Conservation (phyloP, 2,113 vertebrate species). For the Chaetorhynchus papuensis region DNA sequence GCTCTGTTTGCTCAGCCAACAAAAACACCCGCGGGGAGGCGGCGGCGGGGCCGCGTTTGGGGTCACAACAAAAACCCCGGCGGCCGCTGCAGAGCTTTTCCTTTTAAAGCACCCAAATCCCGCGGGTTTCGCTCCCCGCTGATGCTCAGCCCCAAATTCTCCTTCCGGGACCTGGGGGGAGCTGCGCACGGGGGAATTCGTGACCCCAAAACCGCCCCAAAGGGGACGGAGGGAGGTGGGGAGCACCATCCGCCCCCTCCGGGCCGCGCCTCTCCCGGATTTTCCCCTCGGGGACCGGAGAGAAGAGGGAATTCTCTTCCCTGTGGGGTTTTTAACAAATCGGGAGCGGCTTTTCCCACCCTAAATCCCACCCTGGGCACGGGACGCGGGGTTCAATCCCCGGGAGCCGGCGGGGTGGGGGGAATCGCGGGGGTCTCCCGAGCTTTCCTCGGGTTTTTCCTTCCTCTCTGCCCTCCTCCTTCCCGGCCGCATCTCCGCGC, state of each 20-base stretch:
- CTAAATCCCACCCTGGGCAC: not conserved
- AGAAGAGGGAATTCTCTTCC: not conserved
- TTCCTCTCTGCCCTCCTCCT: not conserved
- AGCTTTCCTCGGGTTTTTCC: not conserved
- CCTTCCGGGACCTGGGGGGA: not conserved
- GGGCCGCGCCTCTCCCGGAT: not conserved
- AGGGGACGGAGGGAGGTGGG: not conserved
- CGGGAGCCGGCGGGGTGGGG: not conserved
- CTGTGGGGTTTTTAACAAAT: not conserved
- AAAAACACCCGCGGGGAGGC: not conserved
- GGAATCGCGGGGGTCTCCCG: not conserved
- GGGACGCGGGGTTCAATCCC: not conserved
- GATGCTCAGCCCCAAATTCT: not conserved
- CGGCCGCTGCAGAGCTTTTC: not conserved
- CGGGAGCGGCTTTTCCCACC: not conserved
- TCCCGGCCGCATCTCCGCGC: not conserved
- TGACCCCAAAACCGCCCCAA: not conserved
- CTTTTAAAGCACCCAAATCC: not conserved
- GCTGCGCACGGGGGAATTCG: accelerated
- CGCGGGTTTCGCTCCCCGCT: not conserved
- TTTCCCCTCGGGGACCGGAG: not conserved
- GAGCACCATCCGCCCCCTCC: not conserved
- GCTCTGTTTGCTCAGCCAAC: not conserved
- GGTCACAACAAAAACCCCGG: not conserved
- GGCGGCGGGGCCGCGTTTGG: not conserved